Evolutionary conservation across 1,140 invertebrate species (phyloP).

Genomic region (Aleiodes sp.): DNA sequence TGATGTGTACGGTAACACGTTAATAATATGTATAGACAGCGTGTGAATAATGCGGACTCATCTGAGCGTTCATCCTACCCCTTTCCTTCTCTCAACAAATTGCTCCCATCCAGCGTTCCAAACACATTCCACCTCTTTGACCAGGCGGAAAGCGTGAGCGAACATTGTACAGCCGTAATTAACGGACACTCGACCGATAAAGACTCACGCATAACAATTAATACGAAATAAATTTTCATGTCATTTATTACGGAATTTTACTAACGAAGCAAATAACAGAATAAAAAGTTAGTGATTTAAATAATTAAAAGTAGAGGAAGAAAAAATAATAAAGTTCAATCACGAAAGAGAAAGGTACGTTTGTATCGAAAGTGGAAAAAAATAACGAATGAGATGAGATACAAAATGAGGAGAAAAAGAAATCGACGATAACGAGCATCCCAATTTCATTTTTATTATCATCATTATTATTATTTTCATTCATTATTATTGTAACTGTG

Average conservation of each 20-base stretch:
- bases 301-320: constrained; percentile 34
- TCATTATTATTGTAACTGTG: not conserved
- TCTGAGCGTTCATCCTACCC: constrained; percentile 1
- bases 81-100: not conserved
- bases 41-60: constrained; percentile 33
- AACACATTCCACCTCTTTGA: not conserved
- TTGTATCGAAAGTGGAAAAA: not conserved
- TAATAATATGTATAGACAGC: constrained; percentile 19
- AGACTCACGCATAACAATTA: constrained; percentile 20
- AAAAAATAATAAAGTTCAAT: constrained; percentile 13
- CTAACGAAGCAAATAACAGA: constrained; percentile 35
- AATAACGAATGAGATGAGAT: not conserved
- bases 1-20: constrained; percentile 24
- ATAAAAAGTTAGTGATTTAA: not conserved
- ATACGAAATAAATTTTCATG: constrained; percentile 28
- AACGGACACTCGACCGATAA: constrained; percentile 32
- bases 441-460: not conserved
- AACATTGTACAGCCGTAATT: constrained; percentile 32
- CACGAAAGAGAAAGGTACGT: not conserved
- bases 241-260: constrained; percentile 48
- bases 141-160: not conserved
- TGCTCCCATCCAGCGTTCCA: not conserved
- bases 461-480: not conserved
- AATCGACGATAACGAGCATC: not conserved
- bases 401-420: not conserved